Conservation (phyloP, 2,888 invertebrate genomes). For the Alitta virens region DNA sequence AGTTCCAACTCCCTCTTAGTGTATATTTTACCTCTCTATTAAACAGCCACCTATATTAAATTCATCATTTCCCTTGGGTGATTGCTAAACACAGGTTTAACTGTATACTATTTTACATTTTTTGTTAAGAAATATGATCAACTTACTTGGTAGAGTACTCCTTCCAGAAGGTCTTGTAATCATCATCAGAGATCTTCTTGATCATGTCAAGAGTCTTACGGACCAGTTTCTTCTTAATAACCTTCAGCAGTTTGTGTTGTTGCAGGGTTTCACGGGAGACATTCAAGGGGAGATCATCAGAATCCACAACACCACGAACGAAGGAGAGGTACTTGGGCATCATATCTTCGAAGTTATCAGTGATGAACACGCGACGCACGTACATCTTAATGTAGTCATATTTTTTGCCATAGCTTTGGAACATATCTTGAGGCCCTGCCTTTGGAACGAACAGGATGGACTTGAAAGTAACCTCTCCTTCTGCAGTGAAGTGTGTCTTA, state of each 20-base stretch:
- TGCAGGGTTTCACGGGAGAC: constrained; percentile 97
- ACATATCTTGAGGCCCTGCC: constrained; percentile 84
- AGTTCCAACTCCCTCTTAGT: too few relatives aligned
- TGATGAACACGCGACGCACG: constrained; percentile 97
- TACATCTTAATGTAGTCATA: constrained; percentile 94
- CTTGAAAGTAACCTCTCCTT: constrained; percentile 99
- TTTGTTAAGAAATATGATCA: too few relatives aligned
- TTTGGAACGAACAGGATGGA: constrained; percentile 91
- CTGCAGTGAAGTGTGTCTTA: constrained; percentile 93
- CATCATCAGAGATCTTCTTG: constrained; percentile 87
- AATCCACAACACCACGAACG: constrained; percentile 92
- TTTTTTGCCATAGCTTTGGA: constrained; percentile 93
- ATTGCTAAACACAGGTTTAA: too few relatives aligned
- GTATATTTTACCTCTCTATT: too few relatives aligned
- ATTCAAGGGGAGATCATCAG: constrained; percentile 96
- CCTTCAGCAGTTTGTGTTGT: constrained; percentile 97
- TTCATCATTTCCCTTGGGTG: too few relatives aligned
- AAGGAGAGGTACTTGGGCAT: constrained; percentile 97
- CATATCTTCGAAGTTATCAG: constrained; percentile 99
- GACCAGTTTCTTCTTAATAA: constrained; percentile 97
- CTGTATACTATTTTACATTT: too few relatives aligned
- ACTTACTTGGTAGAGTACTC: constrained; percentile 93
- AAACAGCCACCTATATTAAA: too few relatives aligned
- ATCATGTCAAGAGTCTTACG: constrained; percentile 97
- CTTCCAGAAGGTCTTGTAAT: constrained; percentile 95